Evolutionary conservation across 1,140 invertebrate species (phyloP), one percentile per base, ranked within the genome.

Genomic region (Gonioctena quinquepunctata): DNA sequence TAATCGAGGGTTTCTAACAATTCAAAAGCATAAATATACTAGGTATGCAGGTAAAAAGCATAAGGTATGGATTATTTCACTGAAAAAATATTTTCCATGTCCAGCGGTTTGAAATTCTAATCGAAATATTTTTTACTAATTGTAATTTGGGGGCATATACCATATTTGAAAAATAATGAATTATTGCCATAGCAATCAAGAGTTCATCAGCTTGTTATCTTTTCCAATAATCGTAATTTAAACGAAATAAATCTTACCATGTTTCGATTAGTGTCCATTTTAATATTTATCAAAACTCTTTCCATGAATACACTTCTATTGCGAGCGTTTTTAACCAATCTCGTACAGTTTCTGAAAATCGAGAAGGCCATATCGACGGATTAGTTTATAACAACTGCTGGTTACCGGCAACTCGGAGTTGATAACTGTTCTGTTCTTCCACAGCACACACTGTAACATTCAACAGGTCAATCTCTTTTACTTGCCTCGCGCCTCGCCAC

Each of bases 351-450:
- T 70, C 73, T 64, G 7, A 72, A 64, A 3, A 75, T 54, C 8
- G 73, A 70, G 67, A 75, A 63, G 11, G 73, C 73, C 73, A 75
- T 75, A 64, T 52, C 59, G n/a, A 27, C 23, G 11, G 33, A 42
- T 13, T 42, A 42, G 16, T 13, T 42, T n/a, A n/a, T n/a, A n/a
- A 42, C 33, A 42, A 11, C 4, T 11, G 16, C 5, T n/a, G 16
- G 8, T 3, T n/a, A 8, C 33, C 11, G 13, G 16, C 33, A n/a
- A 42, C 11, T 42, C 33, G 16, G 8, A 42, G 11, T 7, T 42
- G n/a, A n/a, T n/a, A 42, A 42, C 33, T 42, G 33, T 42, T 42
- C 33, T 42, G 33, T 42, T 42, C 33, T 42, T 42, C n/a, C n/a
- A n/a, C 33, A 42, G 33, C 33, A n/a, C 33, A 42, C 13, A 13